These are phyloP conservation scores for Thoracochromis brauschi DNA, from an alignment of 2,113 vertebrate species.

Conservation along the genomic window DNA sequence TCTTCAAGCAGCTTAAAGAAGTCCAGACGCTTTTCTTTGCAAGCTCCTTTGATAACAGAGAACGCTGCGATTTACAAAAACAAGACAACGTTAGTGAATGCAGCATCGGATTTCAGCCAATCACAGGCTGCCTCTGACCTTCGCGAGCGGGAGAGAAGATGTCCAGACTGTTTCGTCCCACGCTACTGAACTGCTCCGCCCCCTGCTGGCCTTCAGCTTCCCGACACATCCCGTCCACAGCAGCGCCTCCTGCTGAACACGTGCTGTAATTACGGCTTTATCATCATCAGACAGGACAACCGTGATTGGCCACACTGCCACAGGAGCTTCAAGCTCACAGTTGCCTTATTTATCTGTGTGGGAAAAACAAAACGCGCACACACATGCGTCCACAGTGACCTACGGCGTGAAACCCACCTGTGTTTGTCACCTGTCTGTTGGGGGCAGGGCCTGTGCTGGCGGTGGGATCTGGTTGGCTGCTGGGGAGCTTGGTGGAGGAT, in stretches of 20 bases:
- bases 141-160: conserved; percentile 89
- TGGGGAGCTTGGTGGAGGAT: conserved; percentile 57
- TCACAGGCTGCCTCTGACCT: conserved; percentile 63
- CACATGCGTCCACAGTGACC: background rate
- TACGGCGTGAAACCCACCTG: background rate
- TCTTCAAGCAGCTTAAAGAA: fast-evolving
- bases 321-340: background rate
- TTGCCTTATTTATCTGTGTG: background rate
- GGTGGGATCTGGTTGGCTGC: conserved; percentile 50
- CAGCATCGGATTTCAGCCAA: background rate
- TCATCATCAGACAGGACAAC: background rate
- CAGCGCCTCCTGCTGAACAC: conserved; percentile 69
- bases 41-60: background rate
- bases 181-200: conserved; percentile 63
- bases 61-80: background rate
- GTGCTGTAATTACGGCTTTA: background rate
- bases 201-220: conserved; percentile 77
- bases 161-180: conserved; percentile 83
- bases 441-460: conserved; percentile 67
- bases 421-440: background rate
- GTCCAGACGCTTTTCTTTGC: background rate
- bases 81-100: background rate
- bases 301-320: background rate
- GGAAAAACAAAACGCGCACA: fast-evolving
- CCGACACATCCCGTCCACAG: conserved; percentile 71